These are phyloP conservation scores for Dolichotis patagonum DNA, from an alignment of 2,113 vertebrate species.

Conservation along the genomic window DNA sequence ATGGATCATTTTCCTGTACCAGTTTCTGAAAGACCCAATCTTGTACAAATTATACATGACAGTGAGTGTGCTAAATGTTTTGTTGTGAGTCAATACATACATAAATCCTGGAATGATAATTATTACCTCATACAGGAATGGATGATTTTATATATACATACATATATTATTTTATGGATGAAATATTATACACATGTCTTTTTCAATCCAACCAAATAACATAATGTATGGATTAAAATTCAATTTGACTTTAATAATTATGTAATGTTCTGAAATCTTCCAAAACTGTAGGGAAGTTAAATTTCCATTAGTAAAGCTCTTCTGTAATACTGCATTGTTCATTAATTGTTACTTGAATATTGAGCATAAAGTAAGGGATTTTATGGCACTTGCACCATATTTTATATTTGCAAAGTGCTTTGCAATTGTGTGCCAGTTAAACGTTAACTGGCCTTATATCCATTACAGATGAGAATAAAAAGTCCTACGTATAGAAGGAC, in stretches of 20 bases:
- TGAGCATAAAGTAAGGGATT: constrained; percentile 71
- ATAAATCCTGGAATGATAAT: constrained; percentile 31
- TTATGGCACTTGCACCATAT: constrained; percentile 68
- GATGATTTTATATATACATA: background rate
- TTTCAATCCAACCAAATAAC: constrained; percentile 53
- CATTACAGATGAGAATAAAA: constrained; percentile 69
- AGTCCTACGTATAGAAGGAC: constrained; percentile 57
- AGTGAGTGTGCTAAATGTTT: background rate
- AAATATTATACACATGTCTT: constrained; percentile 11
- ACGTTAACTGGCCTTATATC: constrained; percentile 65
- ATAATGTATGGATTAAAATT: constrained; percentile 72
- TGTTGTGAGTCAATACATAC: constrained; percentile 27
- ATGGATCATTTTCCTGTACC: background rate
- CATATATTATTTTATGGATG: constrained; percentile 25
- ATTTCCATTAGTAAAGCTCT: constrained; percentile 78
- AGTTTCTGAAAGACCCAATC: background rate
- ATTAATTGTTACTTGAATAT: constrained; percentile 81
- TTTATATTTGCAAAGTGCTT: constrained; percentile 79
- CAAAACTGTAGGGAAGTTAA: constrained; percentile 70
- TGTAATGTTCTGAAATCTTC: constrained; percentile 64
- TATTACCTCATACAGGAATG: constrained; percentile 49
- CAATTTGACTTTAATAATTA: constrained; percentile 65
- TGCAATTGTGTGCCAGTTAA: constrained; percentile 66
- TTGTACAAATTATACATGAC: constrained; percentile 14
- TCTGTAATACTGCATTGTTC: constrained; percentile 73